A percentile compares a stretch with the other conserved stretches of the same genome.
phyloP scores from a whole-genome alignment of 2,797 vertebrate genomes.

The Pyrrhura leucotis region DNA sequence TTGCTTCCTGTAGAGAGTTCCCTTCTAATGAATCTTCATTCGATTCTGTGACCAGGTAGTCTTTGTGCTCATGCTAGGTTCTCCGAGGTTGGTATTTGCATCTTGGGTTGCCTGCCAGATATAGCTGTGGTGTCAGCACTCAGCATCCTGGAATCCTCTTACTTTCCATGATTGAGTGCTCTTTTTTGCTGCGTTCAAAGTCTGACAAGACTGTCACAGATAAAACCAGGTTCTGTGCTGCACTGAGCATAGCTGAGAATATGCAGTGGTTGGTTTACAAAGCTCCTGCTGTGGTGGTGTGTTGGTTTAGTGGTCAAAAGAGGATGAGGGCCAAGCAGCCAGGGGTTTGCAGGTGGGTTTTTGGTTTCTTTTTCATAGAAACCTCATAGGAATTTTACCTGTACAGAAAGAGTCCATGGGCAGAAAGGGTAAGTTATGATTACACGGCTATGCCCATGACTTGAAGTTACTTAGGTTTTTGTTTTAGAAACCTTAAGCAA shows the following conservation, averaged over 20 bases:
- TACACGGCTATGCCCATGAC: not conserved
- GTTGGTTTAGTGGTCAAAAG: not conserved
- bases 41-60: not conserved
- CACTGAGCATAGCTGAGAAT: not conserved
- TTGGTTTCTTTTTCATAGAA: not conserved
- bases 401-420: not conserved
- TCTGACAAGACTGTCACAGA: not conserved
- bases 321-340: not conserved
- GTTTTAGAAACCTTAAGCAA: not conserved
- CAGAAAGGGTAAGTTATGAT: not conserved
- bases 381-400: not conserved
- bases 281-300: not conserved
- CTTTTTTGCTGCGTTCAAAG: not conserved
- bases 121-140: not conserved
- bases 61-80: not conserved
- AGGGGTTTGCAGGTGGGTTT: not conserved
- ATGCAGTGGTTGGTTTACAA: not conserved
- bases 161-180: not conserved
- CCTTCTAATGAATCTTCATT: not conserved
- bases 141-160: not conserved
- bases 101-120: not conserved
- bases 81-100: not conserved
- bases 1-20: not conserved
- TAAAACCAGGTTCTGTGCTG: not conserved
- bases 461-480: not conserved